phyloP scores from a whole-genome alignment of 2,113 vertebrate genomes.

The Paradoxurus hermaphroditus region DNA sequence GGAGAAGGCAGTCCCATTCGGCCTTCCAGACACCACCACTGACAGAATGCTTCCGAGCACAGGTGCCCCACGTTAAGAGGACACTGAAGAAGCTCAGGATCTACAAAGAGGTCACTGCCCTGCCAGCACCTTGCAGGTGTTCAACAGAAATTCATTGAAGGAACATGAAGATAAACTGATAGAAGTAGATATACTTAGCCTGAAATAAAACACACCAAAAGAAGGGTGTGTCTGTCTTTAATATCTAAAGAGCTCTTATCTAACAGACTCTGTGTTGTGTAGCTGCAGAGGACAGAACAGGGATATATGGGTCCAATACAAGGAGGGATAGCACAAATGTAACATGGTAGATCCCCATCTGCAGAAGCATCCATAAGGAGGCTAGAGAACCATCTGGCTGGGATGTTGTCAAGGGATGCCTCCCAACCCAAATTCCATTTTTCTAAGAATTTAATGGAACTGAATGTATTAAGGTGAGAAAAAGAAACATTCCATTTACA shows the following conservation, averaged over 20 bases:
- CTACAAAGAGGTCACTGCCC: neutral
- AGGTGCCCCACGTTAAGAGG: neutral
- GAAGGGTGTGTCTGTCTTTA: neutral
- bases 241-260: neutral
- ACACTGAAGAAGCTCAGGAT: neutral
- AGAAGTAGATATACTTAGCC: neutral
- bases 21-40: too few relatives aligned
- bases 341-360: neutral
- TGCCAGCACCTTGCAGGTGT: neutral
- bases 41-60: neutral
- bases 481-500: neutral
- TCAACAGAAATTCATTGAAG: neutral
- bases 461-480: neutral
- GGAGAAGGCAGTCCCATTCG: too few relatives aligned
- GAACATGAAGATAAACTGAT: neutral
- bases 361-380: neutral
- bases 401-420: neutral
- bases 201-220: neutral
- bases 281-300: neutral
- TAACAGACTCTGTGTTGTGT: neutral
- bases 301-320: neutral
- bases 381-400: neutral
- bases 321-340: neutral
- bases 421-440: neutral
- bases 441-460: constrained; percentile 12